Evolutionary conservation across 2,113 vertebrate genomes (phyloP).

Genomic region (Triplophysa tibetana): DNA sequence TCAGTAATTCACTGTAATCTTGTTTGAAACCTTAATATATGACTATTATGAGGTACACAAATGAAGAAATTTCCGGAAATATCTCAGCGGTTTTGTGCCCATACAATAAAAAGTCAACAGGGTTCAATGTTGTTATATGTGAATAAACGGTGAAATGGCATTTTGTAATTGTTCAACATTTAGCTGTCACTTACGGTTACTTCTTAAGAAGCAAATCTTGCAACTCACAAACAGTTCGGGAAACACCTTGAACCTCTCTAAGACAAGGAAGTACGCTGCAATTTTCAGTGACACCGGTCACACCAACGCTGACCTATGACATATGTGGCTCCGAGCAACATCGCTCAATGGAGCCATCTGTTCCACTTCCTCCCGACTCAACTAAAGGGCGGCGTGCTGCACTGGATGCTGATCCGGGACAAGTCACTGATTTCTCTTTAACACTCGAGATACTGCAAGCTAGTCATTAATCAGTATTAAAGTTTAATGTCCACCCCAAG

Average conservation of each 20-base stretch:
- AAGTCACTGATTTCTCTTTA: neutral
- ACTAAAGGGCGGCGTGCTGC: neutral
- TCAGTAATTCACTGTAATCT: no score
- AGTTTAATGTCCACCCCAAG: conserved; percentile 26
- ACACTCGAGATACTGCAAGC: conserved; percentile 18
- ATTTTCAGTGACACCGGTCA: conserved; percentile 2
- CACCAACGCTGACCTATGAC: conserved; percentile 22
- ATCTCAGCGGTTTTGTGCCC: no score
- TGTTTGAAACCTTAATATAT: no score
- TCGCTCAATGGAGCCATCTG: neutral
- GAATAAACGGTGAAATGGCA: no score
- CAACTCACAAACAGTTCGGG: neutral
- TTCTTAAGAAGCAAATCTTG: neutral
- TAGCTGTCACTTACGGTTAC: neutral
- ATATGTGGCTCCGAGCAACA: conserved; percentile 2
- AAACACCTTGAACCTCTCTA: neutral
- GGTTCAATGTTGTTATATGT: no score
- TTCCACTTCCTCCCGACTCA: neutral
- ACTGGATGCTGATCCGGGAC: neutral
- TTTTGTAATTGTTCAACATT: neutral
- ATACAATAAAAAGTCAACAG: no score
- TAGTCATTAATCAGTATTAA: conserved; percentile 30
- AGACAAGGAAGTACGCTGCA: neutral
- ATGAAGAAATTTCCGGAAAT: no score
- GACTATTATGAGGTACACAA: no score